These are phyloP conservation scores for Drosophila chauvacae DNA, from an alignment of 1,140 invertebrate species.

Conservation along the genomic window DNA sequence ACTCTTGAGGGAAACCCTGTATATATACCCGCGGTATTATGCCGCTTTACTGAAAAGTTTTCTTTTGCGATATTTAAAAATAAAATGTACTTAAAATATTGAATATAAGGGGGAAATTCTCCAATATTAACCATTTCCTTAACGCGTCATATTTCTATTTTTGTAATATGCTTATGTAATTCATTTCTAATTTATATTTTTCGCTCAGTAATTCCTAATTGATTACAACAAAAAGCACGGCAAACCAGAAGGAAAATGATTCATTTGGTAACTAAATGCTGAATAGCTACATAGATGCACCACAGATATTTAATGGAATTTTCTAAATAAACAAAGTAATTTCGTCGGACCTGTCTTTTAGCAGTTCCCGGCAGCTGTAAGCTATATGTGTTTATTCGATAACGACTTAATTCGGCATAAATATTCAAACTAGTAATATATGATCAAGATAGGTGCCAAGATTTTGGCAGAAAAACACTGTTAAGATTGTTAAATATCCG, in stretches of 20 bases:
- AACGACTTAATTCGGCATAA: slow-evolving; percentile 1
- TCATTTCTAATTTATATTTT: not conserved
- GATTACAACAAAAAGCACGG: too few relatives aligned
- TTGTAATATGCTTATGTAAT: not conserved
- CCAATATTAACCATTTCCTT: not conserved
- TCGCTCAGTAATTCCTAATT: not conserved
- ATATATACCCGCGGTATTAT: not conserved
- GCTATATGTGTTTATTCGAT: slow-evolving; percentile 6
- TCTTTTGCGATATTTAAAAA: not conserved
- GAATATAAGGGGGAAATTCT: not conserved
- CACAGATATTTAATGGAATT: not conserved
- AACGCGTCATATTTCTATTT: not conserved
- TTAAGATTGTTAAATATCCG: not conserved
- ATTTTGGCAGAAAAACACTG: not conserved
- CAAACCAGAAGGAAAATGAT: not conserved
- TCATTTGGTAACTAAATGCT: not conserved
- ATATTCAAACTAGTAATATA: slow-evolving; percentile 2
- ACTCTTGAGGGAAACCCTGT: not conserved
- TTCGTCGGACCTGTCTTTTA: not conserved
- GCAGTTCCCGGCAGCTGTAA: not conserved
- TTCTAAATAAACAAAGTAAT: slow-evolving; percentile 5
- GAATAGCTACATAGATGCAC: not conserved
- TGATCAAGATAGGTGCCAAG: not conserved
- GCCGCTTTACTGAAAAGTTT: too few relatives aligned
- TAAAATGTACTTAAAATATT: not conserved